phyloP scores from a whole-genome alignment of 2,888 invertebrate genomes.

The Noctua fimbriata region DNA sequence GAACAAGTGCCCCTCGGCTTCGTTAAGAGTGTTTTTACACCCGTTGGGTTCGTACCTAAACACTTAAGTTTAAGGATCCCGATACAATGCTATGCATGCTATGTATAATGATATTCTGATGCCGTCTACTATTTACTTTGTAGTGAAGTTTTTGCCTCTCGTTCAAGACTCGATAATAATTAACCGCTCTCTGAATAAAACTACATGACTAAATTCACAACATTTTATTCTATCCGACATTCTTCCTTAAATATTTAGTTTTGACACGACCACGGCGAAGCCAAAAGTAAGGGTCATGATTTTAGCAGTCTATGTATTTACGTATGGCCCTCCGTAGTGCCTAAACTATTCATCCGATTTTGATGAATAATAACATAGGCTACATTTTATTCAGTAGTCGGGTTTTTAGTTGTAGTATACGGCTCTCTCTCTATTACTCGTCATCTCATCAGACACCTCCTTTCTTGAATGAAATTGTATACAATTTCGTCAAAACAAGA shows the following conservation, averaged over 20 bases:
- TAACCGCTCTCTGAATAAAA: neutral
- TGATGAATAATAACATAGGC: too few species aligned
- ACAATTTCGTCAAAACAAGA: too few species aligned
- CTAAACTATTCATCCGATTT: too few species aligned
- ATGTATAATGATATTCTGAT: neutral
- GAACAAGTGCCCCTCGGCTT: neutral
- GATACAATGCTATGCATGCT: neutral
- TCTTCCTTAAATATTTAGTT: neutral
- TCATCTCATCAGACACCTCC: too few species aligned
- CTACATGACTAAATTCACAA: neutral
- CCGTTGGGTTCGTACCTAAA: neutral
- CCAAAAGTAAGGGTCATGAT: too few species aligned
- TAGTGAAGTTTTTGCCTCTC: neutral
- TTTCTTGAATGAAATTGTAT: too few species aligned
- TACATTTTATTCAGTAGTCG: too few species aligned
- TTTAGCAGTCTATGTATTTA: too few species aligned
- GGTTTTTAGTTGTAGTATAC: too few species aligned
- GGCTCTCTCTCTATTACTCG: too few species aligned
- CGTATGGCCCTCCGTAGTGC: too few species aligned
- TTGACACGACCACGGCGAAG: neutral
- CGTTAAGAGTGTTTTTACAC: neutral
- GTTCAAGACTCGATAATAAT: too few species aligned
- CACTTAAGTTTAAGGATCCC: neutral
- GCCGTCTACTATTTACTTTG: neutral
- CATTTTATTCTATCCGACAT: neutral